Evolutionary conservation across 2,888 invertebrate genomes (phyloP), one percentile per base, ranked within the genome.

Genomic region (Chorisops tibialis): DNA sequence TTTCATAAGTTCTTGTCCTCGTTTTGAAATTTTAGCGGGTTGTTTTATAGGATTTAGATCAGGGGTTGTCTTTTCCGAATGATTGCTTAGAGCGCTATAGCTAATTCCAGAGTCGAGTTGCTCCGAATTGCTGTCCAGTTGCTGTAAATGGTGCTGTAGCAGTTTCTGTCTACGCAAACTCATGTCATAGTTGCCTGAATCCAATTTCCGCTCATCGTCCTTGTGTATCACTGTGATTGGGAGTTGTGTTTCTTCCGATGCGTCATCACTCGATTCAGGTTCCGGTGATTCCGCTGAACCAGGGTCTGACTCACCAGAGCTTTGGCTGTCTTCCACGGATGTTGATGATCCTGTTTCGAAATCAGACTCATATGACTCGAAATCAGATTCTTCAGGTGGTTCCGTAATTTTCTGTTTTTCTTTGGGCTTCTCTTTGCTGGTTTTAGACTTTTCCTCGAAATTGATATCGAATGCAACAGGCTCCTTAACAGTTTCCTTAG

Each of bases 1-100:
- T 43, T 80, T 81, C 73, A 87, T 79, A 18, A 91, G 75, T 63
- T 85, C 83, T 47, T 77, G 71, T 0, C 86, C 86, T 14, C 88
- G 79, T 66, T 80, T 81, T 18, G 69, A 73, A 1, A 68, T 51
- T 9, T 69, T 68, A 0, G 75, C 74, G 5, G 62, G 67, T 38
- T 3, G 9, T n/a, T 7, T 37, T 16, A 37, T 66, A 65, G 61
- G 69, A 66, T 63, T 11, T 43, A 14, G 30, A 6, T 56, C 35
- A 18, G 18, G 12, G 11, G 6, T 21, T 30, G 30, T 7, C 14
- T 45, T 16, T 9, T 24, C 7, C 16, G 18, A 12, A 1, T 43
- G 45, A 19, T 30, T 56, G 30, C 24, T 45, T 45, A 30, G 45
- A 14, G 45, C 62, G 38, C 69, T 70, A 39, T 72, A 74, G 47